Evolutionary conservation across 2,888 invertebrate species (phyloP).

Genomic region (Eudemis profundana): DNA sequence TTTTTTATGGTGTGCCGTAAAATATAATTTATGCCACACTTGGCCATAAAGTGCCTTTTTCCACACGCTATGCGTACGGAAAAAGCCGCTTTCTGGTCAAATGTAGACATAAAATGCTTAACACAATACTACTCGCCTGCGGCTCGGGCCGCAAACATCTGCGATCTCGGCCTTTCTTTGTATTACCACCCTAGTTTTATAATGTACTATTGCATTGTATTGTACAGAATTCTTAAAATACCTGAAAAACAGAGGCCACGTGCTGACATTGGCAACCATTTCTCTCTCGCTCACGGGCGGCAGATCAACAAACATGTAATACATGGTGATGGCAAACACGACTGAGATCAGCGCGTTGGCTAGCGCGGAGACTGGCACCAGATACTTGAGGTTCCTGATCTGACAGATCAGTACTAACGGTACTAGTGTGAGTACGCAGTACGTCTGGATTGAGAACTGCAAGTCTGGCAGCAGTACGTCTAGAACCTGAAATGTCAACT

Average conservation of each 20-base stretch:
- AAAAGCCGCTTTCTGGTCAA: too few species aligned
- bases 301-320: constrained; percentile 89
- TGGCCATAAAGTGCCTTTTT: too few species aligned
- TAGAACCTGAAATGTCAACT: constrained; percentile 73
- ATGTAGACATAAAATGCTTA: too few species aligned
- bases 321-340: constrained; percentile 92
- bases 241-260: constrained; percentile 94
- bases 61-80: too few species aligned
- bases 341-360: constrained; percentile 93
- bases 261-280: constrained; percentile 79
- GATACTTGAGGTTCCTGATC: constrained; percentile 90
- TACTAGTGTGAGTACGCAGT: constrained; percentile 88
- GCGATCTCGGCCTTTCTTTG: too few species aligned
- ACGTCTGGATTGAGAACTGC: constrained; percentile 85
- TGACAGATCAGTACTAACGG: constrained; percentile 90
- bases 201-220: too few species aligned
- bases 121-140: too few species aligned
- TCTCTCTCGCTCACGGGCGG: constrained; percentile 71
- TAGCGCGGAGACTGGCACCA: constrained; percentile 95
- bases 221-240: neutral
- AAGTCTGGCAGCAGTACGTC: constrained; percentile 73
- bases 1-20: too few species aligned
- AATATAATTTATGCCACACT: too few species aligned
- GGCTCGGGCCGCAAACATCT: too few species aligned
- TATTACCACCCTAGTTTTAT: too few species aligned